Evolutionary conservation across 1,140 invertebrate genomes (phyloP).

Genomic region (Orussus abietinus): DNA sequence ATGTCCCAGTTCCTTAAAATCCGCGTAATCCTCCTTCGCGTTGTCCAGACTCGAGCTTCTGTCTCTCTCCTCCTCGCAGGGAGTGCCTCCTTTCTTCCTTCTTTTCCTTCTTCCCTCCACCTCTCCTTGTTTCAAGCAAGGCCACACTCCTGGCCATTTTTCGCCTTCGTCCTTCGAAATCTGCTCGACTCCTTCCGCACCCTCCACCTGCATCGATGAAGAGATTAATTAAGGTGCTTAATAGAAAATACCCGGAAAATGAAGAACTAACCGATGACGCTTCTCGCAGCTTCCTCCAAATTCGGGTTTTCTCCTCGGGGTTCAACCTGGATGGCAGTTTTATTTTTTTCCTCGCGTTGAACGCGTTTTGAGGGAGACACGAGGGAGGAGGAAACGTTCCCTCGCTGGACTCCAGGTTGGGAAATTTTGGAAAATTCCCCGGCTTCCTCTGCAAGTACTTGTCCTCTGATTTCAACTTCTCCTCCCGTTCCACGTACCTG

Average conservation of each 20-base stretch:
- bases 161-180: conserved; percentile 2
- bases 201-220: too few relatives aligned
- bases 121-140: conserved; percentile 23
- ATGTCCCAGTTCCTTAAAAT: conserved; percentile 35
- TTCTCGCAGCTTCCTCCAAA: conserved; percentile 29
- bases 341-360: conserved; percentile 16
- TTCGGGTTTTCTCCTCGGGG: conserved; percentile 18
- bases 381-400: conserved; percentile 10
- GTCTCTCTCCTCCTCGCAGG: conserved; percentile 20
- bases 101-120: conserved; percentile 10
- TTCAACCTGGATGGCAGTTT: conserved; percentile 17
- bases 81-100: conserved; percentile 19
- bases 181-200: too few relatives aligned
- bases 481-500: conserved; percentile 25
- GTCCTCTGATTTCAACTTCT: conserved; percentile 18
- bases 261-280: conserved; percentile 19
- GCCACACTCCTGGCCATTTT: conserved; percentile 28
- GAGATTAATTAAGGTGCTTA: too few relatives aligned
- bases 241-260: too few relatives aligned
- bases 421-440: conserved; percentile 16
- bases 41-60: conserved; percentile 2
- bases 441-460: conserved; percentile 20
- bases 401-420: conserved; percentile 16
- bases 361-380: conserved; percentile 25
- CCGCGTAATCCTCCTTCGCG: conserved; percentile 23